Evolutionary conservation across 2,113 vertebrate species (phyloP).

Genomic region (Pogona vitticeps): DNA sequence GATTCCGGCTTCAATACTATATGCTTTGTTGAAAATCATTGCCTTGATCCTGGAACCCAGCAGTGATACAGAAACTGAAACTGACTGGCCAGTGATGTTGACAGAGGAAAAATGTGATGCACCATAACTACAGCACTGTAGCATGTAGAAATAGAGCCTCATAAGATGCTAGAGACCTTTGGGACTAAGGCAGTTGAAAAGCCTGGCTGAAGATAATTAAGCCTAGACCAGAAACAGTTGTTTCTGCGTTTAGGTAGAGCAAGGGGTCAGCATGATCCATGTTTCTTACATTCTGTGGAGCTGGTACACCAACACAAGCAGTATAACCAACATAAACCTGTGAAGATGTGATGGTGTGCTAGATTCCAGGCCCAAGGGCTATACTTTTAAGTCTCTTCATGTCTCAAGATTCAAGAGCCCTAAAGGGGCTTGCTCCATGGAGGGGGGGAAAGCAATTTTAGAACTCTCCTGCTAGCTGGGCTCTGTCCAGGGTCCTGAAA

Average conservation of each 20-base stretch:
- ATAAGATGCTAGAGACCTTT: not conserved
- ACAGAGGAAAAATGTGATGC: not conserved
- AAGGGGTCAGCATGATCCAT: not conserved
- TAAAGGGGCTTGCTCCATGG: too few relatives aligned
- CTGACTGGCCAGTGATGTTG: not conserved
- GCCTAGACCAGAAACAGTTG: not conserved
- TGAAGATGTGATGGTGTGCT: too few relatives aligned
- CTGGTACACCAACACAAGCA: not conserved
- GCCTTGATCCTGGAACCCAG: not conserved
- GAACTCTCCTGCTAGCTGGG: too few relatives aligned
- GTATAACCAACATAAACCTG: not conserved
- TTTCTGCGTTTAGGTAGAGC: not conserved
- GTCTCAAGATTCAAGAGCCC: too few relatives aligned
- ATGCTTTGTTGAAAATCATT: too few relatives aligned
- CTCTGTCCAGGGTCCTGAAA: too few relatives aligned
- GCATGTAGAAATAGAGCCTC: too few relatives aligned
- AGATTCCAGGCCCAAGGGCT: too few relatives aligned
- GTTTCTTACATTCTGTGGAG: not conserved
- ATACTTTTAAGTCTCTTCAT: not conserved
- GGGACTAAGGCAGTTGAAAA: too few relatives aligned
- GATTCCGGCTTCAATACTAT: too few relatives aligned
- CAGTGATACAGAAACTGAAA: not conserved
- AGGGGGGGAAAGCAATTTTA: too few relatives aligned
- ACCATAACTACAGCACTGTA: not conserved
- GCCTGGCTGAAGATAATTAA: too few relatives aligned